Evolutionary conservation across 1,140 invertebrate species (phyloP), one percentile per base, ranked within the genome.

Genomic region (Acromyrmex echinatior): DNA sequence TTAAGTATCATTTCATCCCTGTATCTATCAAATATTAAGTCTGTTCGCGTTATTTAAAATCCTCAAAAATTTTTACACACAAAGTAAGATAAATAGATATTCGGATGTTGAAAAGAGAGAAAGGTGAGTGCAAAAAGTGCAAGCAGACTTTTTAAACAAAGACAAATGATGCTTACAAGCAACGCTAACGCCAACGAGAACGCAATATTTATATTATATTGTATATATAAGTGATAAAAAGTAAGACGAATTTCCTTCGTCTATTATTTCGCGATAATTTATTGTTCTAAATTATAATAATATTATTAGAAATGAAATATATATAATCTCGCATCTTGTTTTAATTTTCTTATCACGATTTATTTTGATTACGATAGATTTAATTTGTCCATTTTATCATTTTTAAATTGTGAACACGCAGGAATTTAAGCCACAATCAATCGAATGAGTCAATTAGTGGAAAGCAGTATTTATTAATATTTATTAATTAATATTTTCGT

Each of bases 401-500:
- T 25, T 51, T 18, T 12, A 2, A 6, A 68, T 39, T 66, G n/a
- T 21, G 31, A 66, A 66, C 39, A 21, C 1, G n/a, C 35, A 3
- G 1, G 14, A 16, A 0, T n/a, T 2, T 21, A 0, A 70, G 14
- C 49, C 10, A 45, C 39, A n/a, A n/a, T 25, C 66, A n/a, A 68
- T 70, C n/a, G n/a, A 12, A 14, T 35, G 0, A 51, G 12, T 25
- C 21, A 70, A 51, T 25, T 49, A 70, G 12, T 1, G 21, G 39
- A 49, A 51, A 49, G 5, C 14, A 2, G 6, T 14, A 9, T 70
- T 70, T 51, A 16, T 70, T 70, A 49, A 70, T 45, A 9, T 70
- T 70, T 51, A 16, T 70, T 70, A 49, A 70, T 45, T 70, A 70
- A 70, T 70, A 49, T 70, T 70, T 25, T 16, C 12, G 6, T 35